Percentiles rank a stretch among this genome's conserved stretches.
Evolutionary conservation across 2,113 vertebrate species (phyloP).

Genomic region (Trematomus loennbergii): DNA sequence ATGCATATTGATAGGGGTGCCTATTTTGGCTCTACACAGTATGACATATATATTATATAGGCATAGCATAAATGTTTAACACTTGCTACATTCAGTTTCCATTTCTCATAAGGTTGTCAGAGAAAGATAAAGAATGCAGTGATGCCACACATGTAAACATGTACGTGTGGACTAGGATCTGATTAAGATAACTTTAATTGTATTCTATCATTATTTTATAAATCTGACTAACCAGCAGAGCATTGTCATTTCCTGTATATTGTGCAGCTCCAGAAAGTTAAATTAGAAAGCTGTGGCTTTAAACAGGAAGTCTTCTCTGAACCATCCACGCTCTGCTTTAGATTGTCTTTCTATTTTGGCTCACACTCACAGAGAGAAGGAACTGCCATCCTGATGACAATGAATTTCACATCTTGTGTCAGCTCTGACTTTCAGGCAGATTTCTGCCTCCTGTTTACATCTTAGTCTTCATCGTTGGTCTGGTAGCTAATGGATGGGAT

Average conservation of each 20-base stretch:
- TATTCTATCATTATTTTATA: neutral
- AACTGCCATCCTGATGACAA: neutral
- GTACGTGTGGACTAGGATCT: neutral
- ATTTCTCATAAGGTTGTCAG: neutral
- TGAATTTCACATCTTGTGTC: constrained; percentile 32
- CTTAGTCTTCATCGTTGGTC: constrained; percentile 81
- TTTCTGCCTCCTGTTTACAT: constrained; percentile 83
- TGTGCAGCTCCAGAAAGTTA: neutral
- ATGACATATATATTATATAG: neutral
- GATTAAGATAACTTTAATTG: neutral
- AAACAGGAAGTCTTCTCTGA: constrained; percentile 25
- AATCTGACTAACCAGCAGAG: neutral
- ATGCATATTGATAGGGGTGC: no score
- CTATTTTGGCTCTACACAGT: no score
- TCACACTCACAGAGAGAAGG: fast-evolving
- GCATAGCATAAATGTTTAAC: neutral
- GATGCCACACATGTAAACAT: no score
- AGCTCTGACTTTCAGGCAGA: constrained; percentile 60
- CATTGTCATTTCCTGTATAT: neutral
- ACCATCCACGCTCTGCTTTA: fast-evolving
- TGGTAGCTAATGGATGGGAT: constrained; percentile 78
- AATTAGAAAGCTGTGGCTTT: fast-evolving
- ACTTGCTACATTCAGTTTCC: neutral
- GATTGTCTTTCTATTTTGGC: no score
- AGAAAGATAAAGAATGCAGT: neutral